These are phyloP conservation scores for Pheucticus melanocephalus DNA, from an alignment of 2,113 vertebrate genomes.

Conservation along the genomic window DNA sequence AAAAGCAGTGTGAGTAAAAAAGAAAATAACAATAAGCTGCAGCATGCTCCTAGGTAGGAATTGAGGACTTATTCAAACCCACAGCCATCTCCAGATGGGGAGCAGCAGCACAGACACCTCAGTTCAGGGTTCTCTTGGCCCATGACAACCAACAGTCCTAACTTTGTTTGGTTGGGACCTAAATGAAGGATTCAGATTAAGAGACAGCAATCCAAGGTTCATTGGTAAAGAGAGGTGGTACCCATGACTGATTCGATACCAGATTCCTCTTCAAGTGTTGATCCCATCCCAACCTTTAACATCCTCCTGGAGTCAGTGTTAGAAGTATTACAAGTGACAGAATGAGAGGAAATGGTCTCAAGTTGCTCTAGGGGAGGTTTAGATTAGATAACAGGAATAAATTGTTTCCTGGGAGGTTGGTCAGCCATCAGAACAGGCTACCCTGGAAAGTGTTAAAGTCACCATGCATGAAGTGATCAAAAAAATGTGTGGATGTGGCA, in stretches of 20 bases:
- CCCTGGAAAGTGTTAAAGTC: not conserved
- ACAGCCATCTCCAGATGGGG: not conserved
- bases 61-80: not conserved
- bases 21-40: not conserved
- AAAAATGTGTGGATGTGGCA: not conserved
- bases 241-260: not conserved
- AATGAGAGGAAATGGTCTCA: not conserved
- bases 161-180: not conserved
- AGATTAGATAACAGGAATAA: not conserved
- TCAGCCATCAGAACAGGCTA: not conserved
- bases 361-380: not conserved
- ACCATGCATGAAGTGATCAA: not conserved
- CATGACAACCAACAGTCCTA: not conserved
- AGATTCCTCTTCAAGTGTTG: not conserved
- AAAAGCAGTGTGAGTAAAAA: not conserved
- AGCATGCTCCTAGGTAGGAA: not conserved
- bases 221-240: rapidly evolving
- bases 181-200: not conserved
- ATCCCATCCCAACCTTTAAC: not conserved
- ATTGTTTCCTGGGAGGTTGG: not conserved
- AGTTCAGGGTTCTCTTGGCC: not conserved
- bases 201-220: not conserved
- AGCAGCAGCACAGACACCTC: not conserved
- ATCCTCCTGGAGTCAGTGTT: not conserved
- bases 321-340: not conserved